A percentile compares a stretch with the other conserved stretches of the same genome.
These are phyloP conservation scores for Sebastes alutus DNA, from an alignment of 2,797 vertebrate species.

Conservation along the genomic window DNA sequence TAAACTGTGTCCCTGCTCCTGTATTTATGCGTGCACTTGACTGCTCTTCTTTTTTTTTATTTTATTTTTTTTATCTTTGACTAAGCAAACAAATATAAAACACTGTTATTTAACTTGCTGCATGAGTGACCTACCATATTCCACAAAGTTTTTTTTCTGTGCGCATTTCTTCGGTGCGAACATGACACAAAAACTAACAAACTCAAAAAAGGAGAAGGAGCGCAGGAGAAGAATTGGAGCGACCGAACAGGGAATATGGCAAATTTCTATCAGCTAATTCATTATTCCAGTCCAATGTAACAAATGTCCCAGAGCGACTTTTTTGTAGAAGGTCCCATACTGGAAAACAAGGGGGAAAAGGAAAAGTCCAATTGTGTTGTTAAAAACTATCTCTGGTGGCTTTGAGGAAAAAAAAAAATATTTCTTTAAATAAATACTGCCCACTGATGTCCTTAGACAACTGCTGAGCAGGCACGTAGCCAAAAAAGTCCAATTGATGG, in stretches of 20 bases:
- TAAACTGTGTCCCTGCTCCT: slow-evolving; percentile 47
- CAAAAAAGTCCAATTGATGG: slow-evolving; percentile 53
- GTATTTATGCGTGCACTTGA: slow-evolving; percentile 23
- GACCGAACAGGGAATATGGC: slow-evolving; percentile 17
- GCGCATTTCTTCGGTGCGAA: slow-evolving; percentile 63
- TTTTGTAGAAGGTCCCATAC: slow-evolving; percentile 64
- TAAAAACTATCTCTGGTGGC: slow-evolving; percentile 30
- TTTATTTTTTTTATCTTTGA: neutral
- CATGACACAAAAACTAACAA: slow-evolving; percentile 52
- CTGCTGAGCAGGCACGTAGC: slow-evolving; percentile 19
- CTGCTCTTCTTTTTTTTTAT: slow-evolving; percentile 11
- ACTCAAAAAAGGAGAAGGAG: slow-evolving; percentile 18
- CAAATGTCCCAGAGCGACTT: slow-evolving; percentile 71
- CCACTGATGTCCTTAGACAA: slow-evolving; percentile 45
- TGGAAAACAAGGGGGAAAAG: slow-evolving; percentile 45
- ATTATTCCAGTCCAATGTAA: slow-evolving; percentile 75
- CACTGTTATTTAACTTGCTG: slow-evolving; percentile 30
- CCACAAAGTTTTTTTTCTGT: slow-evolving; percentile 74
- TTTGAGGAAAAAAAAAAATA: neutral
- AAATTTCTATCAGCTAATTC: slow-evolving; percentile 42
- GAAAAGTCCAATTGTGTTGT: slow-evolving; percentile 55
- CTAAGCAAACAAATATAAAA: slow-evolving; percentile 36
- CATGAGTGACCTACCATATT: slow-evolving; percentile 49
- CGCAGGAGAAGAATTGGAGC: slow-evolving; percentile 9
- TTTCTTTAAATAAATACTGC: slow-evolving; percentile 36